phyloP scores from a whole-genome alignment of 2,888 invertebrate species.

The Beris chalybata region DNA sequence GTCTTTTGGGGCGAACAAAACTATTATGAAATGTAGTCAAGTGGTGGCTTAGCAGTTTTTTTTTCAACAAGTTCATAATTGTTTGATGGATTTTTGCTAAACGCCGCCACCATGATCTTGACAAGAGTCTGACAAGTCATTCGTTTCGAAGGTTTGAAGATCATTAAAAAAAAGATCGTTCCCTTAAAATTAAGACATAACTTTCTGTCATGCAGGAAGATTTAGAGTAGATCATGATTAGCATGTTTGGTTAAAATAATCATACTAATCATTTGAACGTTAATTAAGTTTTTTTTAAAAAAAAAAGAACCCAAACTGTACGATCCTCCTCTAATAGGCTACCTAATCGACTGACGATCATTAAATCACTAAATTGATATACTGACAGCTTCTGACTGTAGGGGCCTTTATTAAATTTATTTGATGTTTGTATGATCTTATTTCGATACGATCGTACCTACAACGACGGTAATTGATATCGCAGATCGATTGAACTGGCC shows the following conservation, averaged over 20 bases:
- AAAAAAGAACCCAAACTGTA: too few relatives aligned
- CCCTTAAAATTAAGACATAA: conserved; percentile 24
- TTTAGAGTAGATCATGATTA: conserved; percentile 20
- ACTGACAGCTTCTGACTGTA: too few relatives aligned
- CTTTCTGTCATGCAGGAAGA: background rate
- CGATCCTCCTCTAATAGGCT: too few relatives aligned
- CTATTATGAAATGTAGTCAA: conserved; percentile 9
- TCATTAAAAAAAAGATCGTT: conserved; percentile 17
- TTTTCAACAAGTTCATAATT: conserved; percentile 5
- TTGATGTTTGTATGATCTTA: background rate
- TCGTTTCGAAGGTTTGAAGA: conserved; percentile 10
- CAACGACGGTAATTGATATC: background rate
- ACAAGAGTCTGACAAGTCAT: conserved; percentile 20
- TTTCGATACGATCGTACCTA: background rate
- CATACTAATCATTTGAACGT: too few relatives aligned
- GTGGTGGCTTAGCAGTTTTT: conserved; percentile 12
- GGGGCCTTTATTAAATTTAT: too few relatives aligned
- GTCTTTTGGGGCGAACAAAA: conserved; percentile 3
- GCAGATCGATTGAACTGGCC: too few relatives aligned
- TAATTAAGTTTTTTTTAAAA: too few relatives aligned
- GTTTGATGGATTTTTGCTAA: conserved; percentile 23
- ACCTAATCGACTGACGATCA: too few relatives aligned
- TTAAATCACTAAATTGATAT: too few relatives aligned
- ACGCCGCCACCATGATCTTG: conserved; percentile 15
- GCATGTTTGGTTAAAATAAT: background rate